Conservation (phyloP, 2,888 invertebrate species). For the Apotomis capreana region DNA sequence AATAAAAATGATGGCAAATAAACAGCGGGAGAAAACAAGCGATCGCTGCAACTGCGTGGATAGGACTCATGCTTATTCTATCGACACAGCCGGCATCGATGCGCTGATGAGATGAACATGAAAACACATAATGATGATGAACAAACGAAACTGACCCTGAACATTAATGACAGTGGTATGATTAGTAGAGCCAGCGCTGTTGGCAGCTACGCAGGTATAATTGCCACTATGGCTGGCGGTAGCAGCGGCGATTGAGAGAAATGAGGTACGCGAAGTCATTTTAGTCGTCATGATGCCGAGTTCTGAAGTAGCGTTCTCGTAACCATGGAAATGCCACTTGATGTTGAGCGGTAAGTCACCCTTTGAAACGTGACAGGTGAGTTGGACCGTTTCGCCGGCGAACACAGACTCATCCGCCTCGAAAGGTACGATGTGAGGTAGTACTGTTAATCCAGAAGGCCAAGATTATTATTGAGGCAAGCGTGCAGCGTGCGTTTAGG, state of each 20-base stretch:
- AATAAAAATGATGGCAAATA: slow-evolving; percentile 52
- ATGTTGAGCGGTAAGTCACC: slow-evolving; percentile 90
- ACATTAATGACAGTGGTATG: slow-evolving; percentile 88
- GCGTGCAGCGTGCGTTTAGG: slow-evolving; percentile 78
- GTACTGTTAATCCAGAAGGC: slow-evolving; percentile 84
- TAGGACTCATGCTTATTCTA: slow-evolving; percentile 73
- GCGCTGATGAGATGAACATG: slow-evolving; percentile 55
- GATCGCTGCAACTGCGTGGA: slow-evolving; percentile 61
- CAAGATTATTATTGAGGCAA: slow-evolving; percentile 73
- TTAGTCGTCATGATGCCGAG: slow-evolving; percentile 85
- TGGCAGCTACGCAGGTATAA: slow-evolving; percentile 89
- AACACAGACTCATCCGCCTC: slow-evolving; percentile 86
- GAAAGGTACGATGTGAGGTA: slow-evolving; percentile 87
- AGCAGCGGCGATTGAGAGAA: slow-evolving; percentile 88
- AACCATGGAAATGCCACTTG: slow-evolving; percentile 89
- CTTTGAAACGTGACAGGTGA: slow-evolving; percentile 87
- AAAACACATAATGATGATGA: slow-evolving; percentile 49
- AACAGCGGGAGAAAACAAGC: slow-evolving; percentile 51
- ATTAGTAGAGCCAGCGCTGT: slow-evolving; percentile 87
- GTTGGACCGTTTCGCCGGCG: slow-evolving; percentile 87
- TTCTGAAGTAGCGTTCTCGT: slow-evolving; percentile 81
- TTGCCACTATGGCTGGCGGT: slow-evolving; percentile 88
- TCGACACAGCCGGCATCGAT: slow-evolving; percentile 61
- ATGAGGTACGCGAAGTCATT: slow-evolving; percentile 87
- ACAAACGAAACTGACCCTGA: slow-evolving; percentile 83